These are phyloP conservation scores for Recurvirostra avosetta DNA, from an alignment of 2,113 vertebrate species.

Conservation along the genomic window DNA sequence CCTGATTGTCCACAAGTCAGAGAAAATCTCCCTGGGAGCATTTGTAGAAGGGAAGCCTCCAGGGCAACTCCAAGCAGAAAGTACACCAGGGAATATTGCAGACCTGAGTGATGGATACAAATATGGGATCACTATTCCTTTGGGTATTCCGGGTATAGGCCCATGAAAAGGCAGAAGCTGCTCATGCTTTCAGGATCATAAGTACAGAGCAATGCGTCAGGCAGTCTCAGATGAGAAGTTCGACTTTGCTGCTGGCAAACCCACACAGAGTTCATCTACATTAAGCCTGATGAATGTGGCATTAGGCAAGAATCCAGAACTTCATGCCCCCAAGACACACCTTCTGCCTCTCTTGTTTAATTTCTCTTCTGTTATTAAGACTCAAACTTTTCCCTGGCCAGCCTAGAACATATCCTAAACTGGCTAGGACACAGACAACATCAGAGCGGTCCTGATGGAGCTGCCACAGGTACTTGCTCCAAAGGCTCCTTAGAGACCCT, in stretches of 20 bases:
- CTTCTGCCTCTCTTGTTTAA: not conserved
- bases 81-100: not conserved
- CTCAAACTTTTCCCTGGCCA: not conserved
- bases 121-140: not conserved
- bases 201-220: not conserved
- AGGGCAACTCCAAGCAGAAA: not conserved
- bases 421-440: not conserved
- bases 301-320: conserved; percentile 30
- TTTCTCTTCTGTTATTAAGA: not conserved
- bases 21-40: not conserved
- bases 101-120: not conserved
- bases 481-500: not conserved
- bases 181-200: not conserved
- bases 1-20: not conserved
- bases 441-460: not conserved
- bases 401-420: not conserved
- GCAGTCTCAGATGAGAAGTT: not conserved
- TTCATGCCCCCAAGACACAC: not conserved
- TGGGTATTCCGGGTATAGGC: not conserved
- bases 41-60: not conserved
- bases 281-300: not conserved
- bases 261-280: not conserved
- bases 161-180: not conserved
- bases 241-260: not conserved
- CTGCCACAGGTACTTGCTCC: not conserved